Conservation (phyloP, 35 echinoderm and acorn worm species). For the Ophioderma brevispina region DNA sequence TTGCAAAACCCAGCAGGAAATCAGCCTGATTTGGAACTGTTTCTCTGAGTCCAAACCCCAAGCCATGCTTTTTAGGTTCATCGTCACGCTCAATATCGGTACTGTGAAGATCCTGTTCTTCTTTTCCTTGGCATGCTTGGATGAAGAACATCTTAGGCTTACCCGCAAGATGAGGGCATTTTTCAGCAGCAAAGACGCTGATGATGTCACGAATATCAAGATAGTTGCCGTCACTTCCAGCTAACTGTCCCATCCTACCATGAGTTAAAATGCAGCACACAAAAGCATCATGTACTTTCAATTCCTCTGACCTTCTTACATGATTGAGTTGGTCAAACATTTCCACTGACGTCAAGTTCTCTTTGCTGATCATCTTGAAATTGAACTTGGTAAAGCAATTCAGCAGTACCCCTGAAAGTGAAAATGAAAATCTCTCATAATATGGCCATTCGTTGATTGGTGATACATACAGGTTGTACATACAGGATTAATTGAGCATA, state of each 20-base stretch:
- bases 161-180: background rate
- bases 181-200: background rate
- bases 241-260: constrained; percentile 8
- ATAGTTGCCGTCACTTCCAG: background rate
- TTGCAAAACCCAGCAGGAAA: constrained; percentile 57
- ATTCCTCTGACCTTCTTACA: background rate
- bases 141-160: constrained; percentile 68
- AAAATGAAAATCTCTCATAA: background rate
- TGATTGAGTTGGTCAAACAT: constrained; percentile 2
- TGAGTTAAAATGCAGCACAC: constrained; percentile 49
- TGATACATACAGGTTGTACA: too few relatives aligned
- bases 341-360: background rate
- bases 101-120: background rate
- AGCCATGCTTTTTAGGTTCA: background rate
- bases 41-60: background rate
- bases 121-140: constrained; percentile 25
- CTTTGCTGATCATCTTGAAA: background rate
- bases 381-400: constrained; percentile 22
- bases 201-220: constrained; percentile 30
- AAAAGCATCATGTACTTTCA: constrained; percentile 32
- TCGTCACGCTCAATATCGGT: background rate
- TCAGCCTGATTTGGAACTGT: constrained; percentile 54
- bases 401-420: background rate
- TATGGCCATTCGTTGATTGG: too few relatives aligned
- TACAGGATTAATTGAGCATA: too few relatives aligned